Percentiles rank a stretch among this genome's conserved stretches.
Conservation (phyloP, 2,888 invertebrate genomes). For the Schrankia costaestrigalis region DNA sequence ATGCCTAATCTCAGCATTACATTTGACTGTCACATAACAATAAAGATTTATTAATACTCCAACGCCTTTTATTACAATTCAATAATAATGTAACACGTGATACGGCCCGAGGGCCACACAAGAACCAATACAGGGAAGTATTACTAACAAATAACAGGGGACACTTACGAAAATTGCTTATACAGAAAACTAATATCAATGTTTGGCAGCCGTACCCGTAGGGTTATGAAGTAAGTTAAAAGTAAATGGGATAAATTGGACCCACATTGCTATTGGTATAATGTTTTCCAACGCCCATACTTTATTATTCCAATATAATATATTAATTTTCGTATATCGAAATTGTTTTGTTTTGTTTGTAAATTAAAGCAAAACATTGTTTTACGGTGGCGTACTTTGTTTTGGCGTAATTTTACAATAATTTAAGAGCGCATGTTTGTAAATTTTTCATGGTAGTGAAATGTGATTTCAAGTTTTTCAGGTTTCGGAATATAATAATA, state of each 20-base stretch:
- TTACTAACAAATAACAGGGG: conserved; percentile 69
- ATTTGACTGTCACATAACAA: conserved; percentile 9
- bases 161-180: conserved; percentile 79
- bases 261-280: conserved; percentile 18
- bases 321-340: conserved; percentile 3
- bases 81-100: conserved; percentile 59
- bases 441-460: too few species aligned
- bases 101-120: conserved; percentile 46
- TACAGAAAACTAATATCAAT: conserved; percentile 79
- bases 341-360: conserved; percentile 7
- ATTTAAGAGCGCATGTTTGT: too few species aligned
- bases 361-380: conserved; percentile 8
- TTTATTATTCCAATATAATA: conserved; percentile 9
- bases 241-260: conserved; percentile 18
- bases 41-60: conserved; percentile 34
- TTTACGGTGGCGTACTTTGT: not conserved
- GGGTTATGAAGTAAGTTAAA: conserved; percentile 36
- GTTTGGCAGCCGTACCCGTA: conserved; percentile 69
- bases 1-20: not conserved
- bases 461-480: too few species aligned
- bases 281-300: conserved; percentile 10
- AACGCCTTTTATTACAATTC: conserved; percentile 56
- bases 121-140: conserved; percentile 50
- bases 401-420: too few species aligned
- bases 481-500: too few species aligned